phyloP scores from a whole-genome alignment of 2,113 vertebrate genomes.

The Pedetes capensis region DNA sequence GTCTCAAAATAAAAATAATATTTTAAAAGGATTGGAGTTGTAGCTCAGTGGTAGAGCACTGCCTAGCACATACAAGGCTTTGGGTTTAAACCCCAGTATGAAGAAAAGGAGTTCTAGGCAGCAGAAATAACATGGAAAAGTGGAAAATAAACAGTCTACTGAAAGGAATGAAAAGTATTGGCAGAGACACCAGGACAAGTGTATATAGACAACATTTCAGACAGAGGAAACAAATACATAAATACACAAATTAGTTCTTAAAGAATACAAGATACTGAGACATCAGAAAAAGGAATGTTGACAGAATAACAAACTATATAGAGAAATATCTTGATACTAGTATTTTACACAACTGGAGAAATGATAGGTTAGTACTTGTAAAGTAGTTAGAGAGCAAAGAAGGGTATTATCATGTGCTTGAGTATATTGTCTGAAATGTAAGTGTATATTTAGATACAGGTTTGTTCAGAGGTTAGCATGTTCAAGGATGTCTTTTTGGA shows the following conservation, averaged over 20 bases:
- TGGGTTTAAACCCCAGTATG: too few species aligned
- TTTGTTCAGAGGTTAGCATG: background rate
- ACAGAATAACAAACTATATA: background rate
- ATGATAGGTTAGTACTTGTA: background rate
- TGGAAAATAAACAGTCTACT: background rate
- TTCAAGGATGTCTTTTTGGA: background rate
- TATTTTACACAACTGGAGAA: background rate
- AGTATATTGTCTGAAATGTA: background rate
- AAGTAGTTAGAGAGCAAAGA: background rate
- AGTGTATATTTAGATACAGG: background rate
- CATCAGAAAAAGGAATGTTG: background rate
- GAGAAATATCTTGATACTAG: background rate
- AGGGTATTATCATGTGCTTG: background rate
- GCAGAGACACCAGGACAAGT: background rate
- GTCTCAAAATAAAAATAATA: too few species aligned
- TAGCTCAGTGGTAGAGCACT: too few species aligned
- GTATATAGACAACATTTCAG: background rate
- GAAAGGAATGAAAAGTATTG: background rate
- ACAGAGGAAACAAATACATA: background rate
- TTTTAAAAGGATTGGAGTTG: too few species aligned
- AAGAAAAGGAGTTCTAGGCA: too few species aligned
- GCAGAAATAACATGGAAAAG: accelerated
- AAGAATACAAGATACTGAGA: background rate
- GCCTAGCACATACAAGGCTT: too few species aligned
- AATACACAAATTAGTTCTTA: background rate